Conservation (phyloP, 2,888 invertebrate genomes). For the Gandaritis pyraliata region DNA sequence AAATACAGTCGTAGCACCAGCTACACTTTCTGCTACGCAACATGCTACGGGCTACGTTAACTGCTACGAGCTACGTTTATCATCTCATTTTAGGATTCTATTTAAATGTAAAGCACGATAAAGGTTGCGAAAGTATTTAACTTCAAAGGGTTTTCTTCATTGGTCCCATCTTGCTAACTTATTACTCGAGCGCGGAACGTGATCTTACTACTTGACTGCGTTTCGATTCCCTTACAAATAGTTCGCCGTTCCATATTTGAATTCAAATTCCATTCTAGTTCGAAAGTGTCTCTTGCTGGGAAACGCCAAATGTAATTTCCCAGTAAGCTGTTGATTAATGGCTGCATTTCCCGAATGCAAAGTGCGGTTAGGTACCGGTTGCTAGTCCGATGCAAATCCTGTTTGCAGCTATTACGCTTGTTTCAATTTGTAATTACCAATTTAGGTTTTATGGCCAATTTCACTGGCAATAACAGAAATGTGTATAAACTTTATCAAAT, state of each 20-base stretch:
- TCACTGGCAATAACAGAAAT: conserved; percentile 1
- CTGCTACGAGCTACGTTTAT: conserved; percentile 1
- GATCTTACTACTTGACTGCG: conserved; percentile 20
- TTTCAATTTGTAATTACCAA: conserved; percentile 36
- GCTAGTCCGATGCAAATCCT: conserved; percentile 37
- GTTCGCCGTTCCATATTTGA: conserved; percentile 21
- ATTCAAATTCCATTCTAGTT: conserved; percentile 24
- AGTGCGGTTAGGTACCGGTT: conserved; percentile 29
- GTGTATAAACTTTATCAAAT: neutral
- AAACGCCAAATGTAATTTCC: conserved; percentile 38
- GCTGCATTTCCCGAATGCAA: conserved; percentile 37
- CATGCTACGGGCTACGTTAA: conserved; percentile 3
- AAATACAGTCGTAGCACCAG: neutral
- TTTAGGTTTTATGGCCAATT: conserved; percentile 28
- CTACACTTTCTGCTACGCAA: conserved; percentile 15
- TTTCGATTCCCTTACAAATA: conserved; percentile 24
- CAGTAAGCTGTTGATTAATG: conserved; percentile 40
- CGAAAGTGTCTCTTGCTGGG: conserved; percentile 27
- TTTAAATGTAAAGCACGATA: neutral
- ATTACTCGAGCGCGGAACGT: conserved; percentile 15
- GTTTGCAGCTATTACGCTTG: conserved; percentile 35
- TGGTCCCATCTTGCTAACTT: conserved; percentile 4
- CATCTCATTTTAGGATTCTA: neutral
- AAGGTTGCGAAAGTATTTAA: neutral
- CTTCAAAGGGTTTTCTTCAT: conserved; percentile 7